Conservation (phyloP, 2,888 invertebrate species). For the Lasioglossum oenotherae region DNA sequence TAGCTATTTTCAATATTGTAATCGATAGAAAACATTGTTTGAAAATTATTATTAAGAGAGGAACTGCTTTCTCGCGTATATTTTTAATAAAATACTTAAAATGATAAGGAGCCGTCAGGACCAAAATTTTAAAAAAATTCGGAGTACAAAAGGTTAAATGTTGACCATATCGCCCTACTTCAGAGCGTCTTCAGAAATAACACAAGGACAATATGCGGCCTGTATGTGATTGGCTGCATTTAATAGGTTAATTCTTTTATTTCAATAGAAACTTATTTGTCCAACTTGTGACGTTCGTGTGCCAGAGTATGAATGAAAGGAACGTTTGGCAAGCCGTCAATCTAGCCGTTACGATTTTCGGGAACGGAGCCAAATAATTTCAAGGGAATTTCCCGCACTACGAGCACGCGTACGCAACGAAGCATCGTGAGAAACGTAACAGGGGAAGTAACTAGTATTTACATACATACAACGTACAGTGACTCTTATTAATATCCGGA, state of each 20-base stretch:
- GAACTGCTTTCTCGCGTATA: no score
- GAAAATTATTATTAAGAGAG: no score
- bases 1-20: no score
- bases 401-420: neutral
- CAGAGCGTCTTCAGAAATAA: neutral
- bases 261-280: neutral
- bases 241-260: neutral
- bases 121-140: no score
- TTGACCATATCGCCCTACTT: no score
- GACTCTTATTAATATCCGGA: no score
- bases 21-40: no score
- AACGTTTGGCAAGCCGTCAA: constrained; percentile 41
- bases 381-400: constrained; percentile 29
- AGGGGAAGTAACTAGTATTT: no score
- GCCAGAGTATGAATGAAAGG: constrained; percentile 47
- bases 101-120: no score
- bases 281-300: neutral
- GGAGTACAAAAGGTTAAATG: no score
- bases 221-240: neutral
- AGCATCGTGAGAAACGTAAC: neutral
- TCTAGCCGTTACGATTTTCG: constrained; percentile 28
- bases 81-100: no score
- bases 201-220: no score
- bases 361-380: constrained; percentile 55
- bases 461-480: neutral